These are phyloP conservation scores for Tarsius wallacei DNA, from an alignment of 2,797 vertebrate genomes.

Conservation along the genomic window DNA sequence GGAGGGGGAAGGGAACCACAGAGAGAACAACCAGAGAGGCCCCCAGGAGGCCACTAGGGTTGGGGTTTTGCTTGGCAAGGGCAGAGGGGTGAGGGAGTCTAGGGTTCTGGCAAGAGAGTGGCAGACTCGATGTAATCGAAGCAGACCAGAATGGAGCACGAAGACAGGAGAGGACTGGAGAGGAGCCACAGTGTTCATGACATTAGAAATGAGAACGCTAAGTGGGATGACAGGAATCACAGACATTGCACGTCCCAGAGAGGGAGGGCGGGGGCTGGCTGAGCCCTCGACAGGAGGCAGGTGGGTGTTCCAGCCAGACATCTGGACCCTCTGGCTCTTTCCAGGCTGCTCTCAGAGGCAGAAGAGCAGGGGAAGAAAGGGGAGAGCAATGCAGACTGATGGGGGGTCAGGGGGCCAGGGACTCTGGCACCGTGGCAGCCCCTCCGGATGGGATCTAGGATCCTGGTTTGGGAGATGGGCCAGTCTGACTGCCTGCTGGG, in stretches of 20 bases:
- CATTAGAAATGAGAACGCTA: not conserved
- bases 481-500: not conserved
- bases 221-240: too few species aligned
- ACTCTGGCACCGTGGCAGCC: fast-evolving
- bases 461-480: not conserved
- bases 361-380: not conserved
- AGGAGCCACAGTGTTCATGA: not conserved
- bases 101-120: not conserved
- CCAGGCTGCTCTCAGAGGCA: not conserved
- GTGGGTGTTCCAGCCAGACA: not conserved
- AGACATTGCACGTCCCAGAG: not conserved
- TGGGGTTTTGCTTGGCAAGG: not conserved
- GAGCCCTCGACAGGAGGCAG: not conserved
- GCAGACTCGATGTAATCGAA: not conserved
- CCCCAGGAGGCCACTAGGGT: not conserved
- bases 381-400: not conserved
- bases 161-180: not conserved
- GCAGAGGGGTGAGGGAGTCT: not conserved
- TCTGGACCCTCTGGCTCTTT: not conserved
- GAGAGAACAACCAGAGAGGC: not conserved
- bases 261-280: fast-evolving
- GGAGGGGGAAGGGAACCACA: fast-evolving
- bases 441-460: not conserved
- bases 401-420: too few species aligned
- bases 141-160: not conserved